Evolutionary conservation across 2,797 vertebrate genomes (phyloP), one percentile per base, ranked within the genome.

Genomic region (Vultur gryphus): DNA sequence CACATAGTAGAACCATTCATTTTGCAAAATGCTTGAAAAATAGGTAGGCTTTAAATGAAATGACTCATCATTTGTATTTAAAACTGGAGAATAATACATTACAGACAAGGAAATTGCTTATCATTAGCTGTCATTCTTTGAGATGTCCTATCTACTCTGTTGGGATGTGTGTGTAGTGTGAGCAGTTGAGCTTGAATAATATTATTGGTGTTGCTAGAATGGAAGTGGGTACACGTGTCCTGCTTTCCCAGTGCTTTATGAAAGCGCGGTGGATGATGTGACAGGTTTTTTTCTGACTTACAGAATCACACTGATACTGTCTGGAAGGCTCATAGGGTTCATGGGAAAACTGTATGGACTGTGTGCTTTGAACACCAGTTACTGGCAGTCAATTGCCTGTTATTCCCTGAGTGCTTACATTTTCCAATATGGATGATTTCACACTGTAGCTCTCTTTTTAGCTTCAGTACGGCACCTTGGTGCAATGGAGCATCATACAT

Each of bases 11-110:
- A 89, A 77, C 23, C 16, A 80, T 35, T 73, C 2, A 8, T 83
- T 89, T 87, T 73, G 49, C 24, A 73, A 64, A 86, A 64, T 35
- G 28, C 46, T 80, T 75, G 37, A 84, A 83, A 89, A 93, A 43
- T 77, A 84, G 39, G 33, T 85, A 58, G 69, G 28, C 28, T 81
- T 95, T 81, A 52, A 87, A 66, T 77, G 17, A 80, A 91, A 44
- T 93, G 18, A 93, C 8, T 96, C 69, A 71, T 83, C 20, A 7
- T 91, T 92, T 95, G 6, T 90, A 25, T 75, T 88, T 87, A 19
- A 80, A 93, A 62, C 55, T 7, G 14, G 25, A 61, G 51, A 72
- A 58, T 44, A 91, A 48, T 64, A 48, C 18, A 78, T 65, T 19
- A 35, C 24, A 85, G 82, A 33, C 44, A 57, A 67, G 67, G 67